Percentiles rank a stretch among this genome's conserved stretches.
These are phyloP conservation scores for Dryobota labecula DNA, from an alignment of 2,888 invertebrate species.

Conservation along the genomic window DNA sequence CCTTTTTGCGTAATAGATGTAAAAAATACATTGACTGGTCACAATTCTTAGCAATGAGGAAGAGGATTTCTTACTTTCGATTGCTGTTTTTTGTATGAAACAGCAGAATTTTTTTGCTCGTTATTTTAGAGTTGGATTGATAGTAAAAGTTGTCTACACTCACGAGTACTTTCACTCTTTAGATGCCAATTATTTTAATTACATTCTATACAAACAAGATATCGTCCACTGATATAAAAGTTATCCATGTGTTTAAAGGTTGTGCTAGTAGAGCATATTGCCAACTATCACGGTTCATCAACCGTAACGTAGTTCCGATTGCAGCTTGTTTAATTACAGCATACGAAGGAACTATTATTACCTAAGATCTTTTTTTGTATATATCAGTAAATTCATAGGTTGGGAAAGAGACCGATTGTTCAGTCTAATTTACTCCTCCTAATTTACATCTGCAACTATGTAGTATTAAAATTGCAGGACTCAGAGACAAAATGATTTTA, in stretches of 20 bases:
- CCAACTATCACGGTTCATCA: constrained; percentile 1
- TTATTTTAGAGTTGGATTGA: neutral
- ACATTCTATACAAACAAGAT: too few species aligned
- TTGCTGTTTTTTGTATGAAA: neutral
- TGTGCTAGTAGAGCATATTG: constrained; percentile 21
- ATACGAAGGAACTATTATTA: neutral
- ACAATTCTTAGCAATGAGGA: neutral
- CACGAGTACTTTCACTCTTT: constrained; percentile 12
- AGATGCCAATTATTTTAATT: neutral
- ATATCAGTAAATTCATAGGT: neutral
- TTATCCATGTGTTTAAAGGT: neutral
- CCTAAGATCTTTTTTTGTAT: neutral
- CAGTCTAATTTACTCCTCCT: neutral
- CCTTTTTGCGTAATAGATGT: neutral
- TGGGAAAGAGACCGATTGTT: neutral
- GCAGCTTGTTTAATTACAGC: constrained; percentile 6
- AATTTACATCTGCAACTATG: constrained; percentile 1
- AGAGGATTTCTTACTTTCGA: neutral
- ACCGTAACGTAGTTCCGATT: constrained; percentile 25
- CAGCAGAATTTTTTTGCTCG: constrained; percentile 3
- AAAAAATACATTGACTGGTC: neutral
- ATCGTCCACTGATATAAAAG: neutral
- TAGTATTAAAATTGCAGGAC: too few species aligned
- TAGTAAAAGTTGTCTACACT: constrained; percentile 30
- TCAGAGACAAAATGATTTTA: neutral